These are phyloP conservation scores for Microtus pennsylvanicus DNA, from an alignment of 2,113 vertebrate genomes.

Conservation along the genomic window DNA sequence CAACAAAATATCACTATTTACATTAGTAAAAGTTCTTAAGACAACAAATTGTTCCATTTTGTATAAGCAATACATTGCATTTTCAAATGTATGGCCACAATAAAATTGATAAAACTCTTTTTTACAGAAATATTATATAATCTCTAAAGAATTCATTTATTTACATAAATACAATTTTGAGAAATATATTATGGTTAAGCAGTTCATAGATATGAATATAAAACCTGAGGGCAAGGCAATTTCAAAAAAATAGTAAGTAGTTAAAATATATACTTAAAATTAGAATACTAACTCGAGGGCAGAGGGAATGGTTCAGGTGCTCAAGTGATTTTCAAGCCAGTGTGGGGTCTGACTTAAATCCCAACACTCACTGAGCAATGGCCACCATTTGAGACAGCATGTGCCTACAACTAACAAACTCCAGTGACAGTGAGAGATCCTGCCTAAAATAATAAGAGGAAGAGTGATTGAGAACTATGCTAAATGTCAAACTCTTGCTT, in stretches of 20 bases:
- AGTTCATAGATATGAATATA: neutral
- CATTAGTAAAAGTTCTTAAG: neutral
- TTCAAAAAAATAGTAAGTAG: neutral
- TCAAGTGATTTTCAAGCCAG: neutral
- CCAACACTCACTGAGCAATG: neutral
- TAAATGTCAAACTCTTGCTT: neutral
- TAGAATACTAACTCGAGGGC: neutral
- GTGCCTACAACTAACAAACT: neutral
- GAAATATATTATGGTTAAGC: neutral
- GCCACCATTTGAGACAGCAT: neutral
- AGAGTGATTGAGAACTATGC: neutral
- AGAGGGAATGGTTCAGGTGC: neutral
- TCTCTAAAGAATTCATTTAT: neutral
- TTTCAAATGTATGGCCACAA: neutral
- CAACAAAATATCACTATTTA: neutral
- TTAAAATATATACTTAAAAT: neutral
- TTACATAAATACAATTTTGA: neutral
- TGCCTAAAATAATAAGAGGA: neutral
- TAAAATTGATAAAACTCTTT: neutral
- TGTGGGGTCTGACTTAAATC: neutral
- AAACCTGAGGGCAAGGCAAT: neutral
- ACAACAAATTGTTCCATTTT: neutral
- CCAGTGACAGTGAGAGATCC: neutral
- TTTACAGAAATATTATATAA: neutral
- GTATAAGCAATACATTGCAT: neutral